Base-by-base conservation (phyloP, 1,140 invertebrate species). In the Teleogryllus occipitalis region DNA sequence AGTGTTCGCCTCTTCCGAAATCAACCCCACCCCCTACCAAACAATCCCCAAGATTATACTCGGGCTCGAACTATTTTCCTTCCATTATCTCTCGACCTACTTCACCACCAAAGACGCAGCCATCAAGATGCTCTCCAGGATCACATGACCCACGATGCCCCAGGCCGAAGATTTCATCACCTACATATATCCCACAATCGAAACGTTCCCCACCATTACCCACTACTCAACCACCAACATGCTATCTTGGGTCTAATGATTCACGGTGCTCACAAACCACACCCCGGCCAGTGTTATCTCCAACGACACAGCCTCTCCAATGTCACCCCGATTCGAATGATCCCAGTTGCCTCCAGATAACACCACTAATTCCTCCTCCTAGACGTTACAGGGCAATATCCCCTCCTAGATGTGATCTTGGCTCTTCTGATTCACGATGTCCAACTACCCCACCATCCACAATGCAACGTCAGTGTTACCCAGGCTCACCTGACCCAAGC, bases 401-500 rank as follows among this genome's bases (percentile, higher is more conserved):
- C 18, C 81, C 14, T 21, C 54, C 47, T 49, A 80, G 39, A 65
- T 78, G 27, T 75, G 85, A 84, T 65, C 82, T 83, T 5, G 81
- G 80, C 21, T 84, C 84, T 12, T 82, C 76, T 0, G 85, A 86
- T 81, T 83, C 83, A 46, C 83, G 84, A 82, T 85, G 85, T 80
- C 81, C 81, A 48, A 79, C 78, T 65, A 81, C 77, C n/a, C 46
- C 54, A 18, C 18, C 27, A 8, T 47, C 80, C 39, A 78, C 81
- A 75, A 80, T 21, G 18, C 49, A 46, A n/a, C n/a, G 18, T 15
- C 84, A 83, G 18, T 78, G 77, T 78, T 86, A 84, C 76, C 84
- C 84, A 47, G 85, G 85, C 21, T 84, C 82, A 7, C 84, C 81
- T 6, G 86, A 88, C 78, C 84, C 85, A 8, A 81, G 84, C 76